Evolutionary conservation across 1,140 invertebrate genomes (phyloP), one percentile per base, ranked within the genome.

Genomic region (Choristoneura fumiferana): DNA sequence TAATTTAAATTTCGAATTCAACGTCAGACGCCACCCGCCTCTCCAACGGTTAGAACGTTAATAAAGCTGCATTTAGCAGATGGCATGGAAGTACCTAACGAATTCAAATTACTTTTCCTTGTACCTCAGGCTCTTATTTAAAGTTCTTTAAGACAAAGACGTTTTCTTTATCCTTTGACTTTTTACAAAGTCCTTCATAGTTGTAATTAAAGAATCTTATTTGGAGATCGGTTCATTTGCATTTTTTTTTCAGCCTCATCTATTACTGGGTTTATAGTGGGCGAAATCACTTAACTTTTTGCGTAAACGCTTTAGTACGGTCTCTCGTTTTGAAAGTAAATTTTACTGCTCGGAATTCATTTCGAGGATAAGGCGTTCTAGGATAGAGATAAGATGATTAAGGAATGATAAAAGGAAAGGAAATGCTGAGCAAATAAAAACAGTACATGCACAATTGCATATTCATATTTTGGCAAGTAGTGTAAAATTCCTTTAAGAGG

Each of bases 101-200:
- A 49, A 49, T 49, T 49, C 29, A 49, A 49, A 49, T 49, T 49
- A 49, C 43, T 49, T 49, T 49, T 37, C 29, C 29, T 49, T 18
- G 17, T 43, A n/a, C n/a, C n/a, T 43, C 9, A 18, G 22, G 43
- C 18, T 49, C 43, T 49, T 49, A 49, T 49, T 49, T 49, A 29
- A 9, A 49, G 43, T 49, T 22, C 43, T 18, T 49, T 17, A 22
- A 22, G 18, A 22, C 5, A 49, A 17, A 49, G 12, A 49, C 22
- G 22, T 15, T 22, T 2, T 10, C 18, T 45, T 22, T 13, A 18
- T 29, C 22, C 18, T 49, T 49, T 49, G 43, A 49, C 22, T 49
- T 49, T 29, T 29, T 29, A 6, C 22, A 29, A 2, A 6, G 22
- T 29, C n/a, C 10, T 49, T 49, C 43, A 29, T 49, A 49, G 43